Evolutionary conservation across 2,888 invertebrate genomes (phyloP).

Genomic region (Acanthopleura granulata): DNA sequence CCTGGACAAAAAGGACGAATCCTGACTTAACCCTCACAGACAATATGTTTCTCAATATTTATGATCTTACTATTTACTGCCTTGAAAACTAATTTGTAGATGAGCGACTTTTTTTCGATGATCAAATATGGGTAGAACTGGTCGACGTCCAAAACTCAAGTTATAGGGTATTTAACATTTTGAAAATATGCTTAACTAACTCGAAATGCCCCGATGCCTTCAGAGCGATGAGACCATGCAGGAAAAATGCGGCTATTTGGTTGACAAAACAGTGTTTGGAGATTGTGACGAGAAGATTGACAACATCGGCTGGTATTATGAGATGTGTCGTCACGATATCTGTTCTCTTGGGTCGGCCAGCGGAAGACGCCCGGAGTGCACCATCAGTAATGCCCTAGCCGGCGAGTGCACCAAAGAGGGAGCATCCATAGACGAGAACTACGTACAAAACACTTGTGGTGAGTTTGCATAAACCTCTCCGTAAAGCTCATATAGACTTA

Average conservation of each 20-base stretch:
- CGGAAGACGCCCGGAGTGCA: background rate
- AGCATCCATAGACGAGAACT: background rate
- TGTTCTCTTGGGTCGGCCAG: background rate
- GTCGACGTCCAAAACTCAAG: no score
- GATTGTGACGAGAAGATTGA: constrained; percentile 84
- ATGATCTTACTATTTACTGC: no score
- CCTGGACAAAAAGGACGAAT: no score
- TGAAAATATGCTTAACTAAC: no score
- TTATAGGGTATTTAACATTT: no score
- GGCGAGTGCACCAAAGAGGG: background rate
- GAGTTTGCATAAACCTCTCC: background rate
- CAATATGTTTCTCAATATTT: no score
- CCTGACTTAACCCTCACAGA: no score
- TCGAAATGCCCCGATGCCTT: no score
- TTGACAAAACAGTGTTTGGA: constrained; percentile 24
- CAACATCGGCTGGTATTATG: constrained; percentile 84
- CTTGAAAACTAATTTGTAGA: no score
- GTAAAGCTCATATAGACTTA: no score
- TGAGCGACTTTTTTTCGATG: no score
- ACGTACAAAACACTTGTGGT: background rate
- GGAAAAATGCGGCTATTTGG: background rate
- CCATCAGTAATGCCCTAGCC: background rate
- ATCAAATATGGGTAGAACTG: no score
- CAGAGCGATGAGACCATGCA: background rate
- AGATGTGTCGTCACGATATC: constrained; percentile 82